Evolutionary conservation across 1,140 invertebrate genomes (phyloP).

Genomic region (Heliconius melpomene): DNA sequence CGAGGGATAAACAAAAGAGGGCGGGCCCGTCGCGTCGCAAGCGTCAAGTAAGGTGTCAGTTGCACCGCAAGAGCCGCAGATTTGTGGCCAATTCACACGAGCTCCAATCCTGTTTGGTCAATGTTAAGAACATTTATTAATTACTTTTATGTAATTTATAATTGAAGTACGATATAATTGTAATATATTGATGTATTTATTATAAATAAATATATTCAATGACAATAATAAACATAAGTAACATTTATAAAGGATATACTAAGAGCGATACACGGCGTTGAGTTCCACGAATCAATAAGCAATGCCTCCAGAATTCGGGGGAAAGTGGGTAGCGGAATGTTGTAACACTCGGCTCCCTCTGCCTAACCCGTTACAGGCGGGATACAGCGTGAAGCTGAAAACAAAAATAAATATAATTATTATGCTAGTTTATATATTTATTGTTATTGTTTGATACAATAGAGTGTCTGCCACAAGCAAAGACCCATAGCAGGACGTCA

Average conservation of each 20-base stretch:
- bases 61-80: slow-evolving; percentile 59
- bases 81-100: slow-evolving; percentile 62
- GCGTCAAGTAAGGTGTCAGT: slow-evolving; percentile 64
- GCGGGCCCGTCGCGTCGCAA: slow-evolving; percentile 53
- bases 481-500: not conserved
- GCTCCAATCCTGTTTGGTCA: slow-evolving; percentile 32
- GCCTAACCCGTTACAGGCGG: too few species aligned
- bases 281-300: too few species aligned
- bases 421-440: not conserved
- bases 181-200: not conserved
- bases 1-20: slow-evolving; percentile 64
- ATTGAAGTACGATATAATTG: slow-evolving; percentile 15
- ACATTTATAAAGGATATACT: too few species aligned
- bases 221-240: too few species aligned
- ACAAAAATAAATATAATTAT: not conserved
- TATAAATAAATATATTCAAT: too few species aligned
- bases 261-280: too few species aligned
- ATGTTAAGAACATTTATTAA: slow-evolving; percentile 39
- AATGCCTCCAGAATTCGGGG: too few species aligned
- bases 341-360: too few species aligned
- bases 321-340: too few species aligned
- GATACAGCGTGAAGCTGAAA: too few species aligned
- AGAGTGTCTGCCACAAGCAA: not conserved
- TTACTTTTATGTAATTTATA: slow-evolving; percentile 33
- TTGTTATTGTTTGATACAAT: not conserved